These are phyloP conservation scores for Semaprochilodus insignis DNA, from an alignment of 2,797 vertebrate genomes.

Conservation along the genomic window DNA sequence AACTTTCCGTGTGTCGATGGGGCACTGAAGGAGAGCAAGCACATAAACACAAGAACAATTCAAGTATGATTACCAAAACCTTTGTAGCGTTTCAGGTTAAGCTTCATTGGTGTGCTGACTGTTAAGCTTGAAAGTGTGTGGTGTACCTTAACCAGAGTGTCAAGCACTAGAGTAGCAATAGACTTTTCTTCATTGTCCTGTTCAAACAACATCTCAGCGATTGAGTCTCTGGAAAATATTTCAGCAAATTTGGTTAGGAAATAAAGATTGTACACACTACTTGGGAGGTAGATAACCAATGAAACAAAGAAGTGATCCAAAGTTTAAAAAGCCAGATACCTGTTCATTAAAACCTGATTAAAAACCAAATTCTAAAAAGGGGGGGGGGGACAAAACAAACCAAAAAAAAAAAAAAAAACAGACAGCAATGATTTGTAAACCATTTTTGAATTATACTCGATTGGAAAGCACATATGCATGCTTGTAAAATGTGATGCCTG, in stretches of 20 bases:
- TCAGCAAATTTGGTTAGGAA: background rate
- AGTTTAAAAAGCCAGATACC: background rate
- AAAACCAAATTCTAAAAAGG: background rate
- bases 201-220: slow-evolving; percentile 96
- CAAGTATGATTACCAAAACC: background rate
- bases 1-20: slow-evolving; percentile 96
- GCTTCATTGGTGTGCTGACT: background rate
- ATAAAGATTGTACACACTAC: background rate
- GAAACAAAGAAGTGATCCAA: background rate
- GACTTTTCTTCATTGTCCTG: slow-evolving; percentile 99
- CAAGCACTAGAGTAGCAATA: slow-evolving; percentile 93
- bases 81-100: background rate
- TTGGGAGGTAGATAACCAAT: background rate
- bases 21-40: slow-evolving; percentile 81
- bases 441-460: too few relatives aligned
- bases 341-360: background rate
- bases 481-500: too few relatives aligned
- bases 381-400: too few relatives aligned
- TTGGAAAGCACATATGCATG: too few relatives aligned
- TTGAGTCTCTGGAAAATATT: slow-evolving; percentile 84
- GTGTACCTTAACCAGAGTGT: slow-evolving; percentile 92
- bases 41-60: background rate
- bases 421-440: too few relatives aligned
- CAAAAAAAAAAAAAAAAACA: background rate
- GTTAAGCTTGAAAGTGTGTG: background rate